These are phyloP conservation scores for Ferdinandea cuprea DNA, from an alignment of 2,888 invertebrate genomes.

Conservation along the genomic window DNA sequence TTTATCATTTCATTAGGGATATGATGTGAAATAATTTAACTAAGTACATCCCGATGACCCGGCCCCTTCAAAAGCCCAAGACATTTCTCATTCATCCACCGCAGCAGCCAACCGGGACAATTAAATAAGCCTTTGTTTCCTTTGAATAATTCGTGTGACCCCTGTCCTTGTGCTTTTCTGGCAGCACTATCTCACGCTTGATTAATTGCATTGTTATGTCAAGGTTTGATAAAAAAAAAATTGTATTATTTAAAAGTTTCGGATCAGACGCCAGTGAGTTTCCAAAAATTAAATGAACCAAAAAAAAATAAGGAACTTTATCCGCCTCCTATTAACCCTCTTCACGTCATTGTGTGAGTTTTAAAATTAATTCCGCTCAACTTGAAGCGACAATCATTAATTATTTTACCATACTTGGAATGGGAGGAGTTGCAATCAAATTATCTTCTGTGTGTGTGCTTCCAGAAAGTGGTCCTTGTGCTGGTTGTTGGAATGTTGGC, in stretches of 20 bases:
- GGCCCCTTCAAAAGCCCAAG: background rate
- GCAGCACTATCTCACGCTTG: slow-evolving; percentile 31
- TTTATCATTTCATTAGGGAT: slow-evolving; percentile 50
- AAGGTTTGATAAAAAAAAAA: slow-evolving; percentile 56
- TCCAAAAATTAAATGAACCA: no score
- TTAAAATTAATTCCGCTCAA: slow-evolving; percentile 54
- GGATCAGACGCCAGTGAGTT: background rate
- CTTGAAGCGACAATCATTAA: slow-evolving; percentile 43
- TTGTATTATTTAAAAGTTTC: slow-evolving; percentile 51
- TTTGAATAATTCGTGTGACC: slow-evolving; percentile 23
- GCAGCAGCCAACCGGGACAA: background rate
- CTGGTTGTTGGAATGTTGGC: no score
- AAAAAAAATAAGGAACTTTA: background rate
- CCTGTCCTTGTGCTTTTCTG: no score
- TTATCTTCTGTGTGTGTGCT: background rate
- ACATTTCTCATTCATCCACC: background rate
- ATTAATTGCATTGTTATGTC: slow-evolving; percentile 56
- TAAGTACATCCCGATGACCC: background rate
- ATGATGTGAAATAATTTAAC: slow-evolving; percentile 30
- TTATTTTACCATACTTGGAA: slow-evolving; percentile 41
- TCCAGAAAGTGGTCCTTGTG: background rate
- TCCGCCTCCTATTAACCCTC: no score
- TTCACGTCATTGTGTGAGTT: slow-evolving; percentile 11
- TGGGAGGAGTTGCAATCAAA: slow-evolving; percentile 46
- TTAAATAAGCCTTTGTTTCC: background rate